phyloP scores from a whole-genome alignment of 2,113 vertebrate species.

The Martes martes region DNA sequence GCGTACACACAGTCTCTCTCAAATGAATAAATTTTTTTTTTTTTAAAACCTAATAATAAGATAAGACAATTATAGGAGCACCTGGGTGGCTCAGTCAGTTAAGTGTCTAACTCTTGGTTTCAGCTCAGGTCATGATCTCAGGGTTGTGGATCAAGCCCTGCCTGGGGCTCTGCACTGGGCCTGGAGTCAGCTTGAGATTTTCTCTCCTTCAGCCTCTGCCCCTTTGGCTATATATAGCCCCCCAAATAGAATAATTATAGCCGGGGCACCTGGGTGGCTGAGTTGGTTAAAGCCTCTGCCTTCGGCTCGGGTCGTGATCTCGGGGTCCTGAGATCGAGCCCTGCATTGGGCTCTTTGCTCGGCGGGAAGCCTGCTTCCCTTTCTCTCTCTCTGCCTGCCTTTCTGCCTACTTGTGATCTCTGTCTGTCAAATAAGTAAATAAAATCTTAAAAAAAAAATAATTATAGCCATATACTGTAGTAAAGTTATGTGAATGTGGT shows the following conservation, averaged over 20 bases:
- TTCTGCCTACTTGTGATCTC: too few species aligned
- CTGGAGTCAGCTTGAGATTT: background rate
- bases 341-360: too few species aligned
- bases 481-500: background rate
- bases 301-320: too few species aligned
- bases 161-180: background rate
- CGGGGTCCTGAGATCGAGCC: too few species aligned
- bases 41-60: background rate
- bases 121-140: background rate
- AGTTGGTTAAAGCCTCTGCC: too few species aligned
- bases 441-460: background rate
- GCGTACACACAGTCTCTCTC: background rate
- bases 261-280: background rate
- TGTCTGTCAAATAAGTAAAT: too few species aligned
- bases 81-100: background rate
- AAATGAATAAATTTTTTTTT: background rate
- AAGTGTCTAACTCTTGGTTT: background rate
- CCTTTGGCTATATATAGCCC: background rate
- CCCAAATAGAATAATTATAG: background rate
- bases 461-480: background rate
- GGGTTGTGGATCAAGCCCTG: background rate
- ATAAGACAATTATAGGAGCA: background rate
- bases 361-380: too few species aligned
- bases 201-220: background rate
- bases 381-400: too few species aligned